Evolutionary conservation across 2,113 vertebrate species (phyloP).

Genomic region (Mormoops blainvillei): DNA sequence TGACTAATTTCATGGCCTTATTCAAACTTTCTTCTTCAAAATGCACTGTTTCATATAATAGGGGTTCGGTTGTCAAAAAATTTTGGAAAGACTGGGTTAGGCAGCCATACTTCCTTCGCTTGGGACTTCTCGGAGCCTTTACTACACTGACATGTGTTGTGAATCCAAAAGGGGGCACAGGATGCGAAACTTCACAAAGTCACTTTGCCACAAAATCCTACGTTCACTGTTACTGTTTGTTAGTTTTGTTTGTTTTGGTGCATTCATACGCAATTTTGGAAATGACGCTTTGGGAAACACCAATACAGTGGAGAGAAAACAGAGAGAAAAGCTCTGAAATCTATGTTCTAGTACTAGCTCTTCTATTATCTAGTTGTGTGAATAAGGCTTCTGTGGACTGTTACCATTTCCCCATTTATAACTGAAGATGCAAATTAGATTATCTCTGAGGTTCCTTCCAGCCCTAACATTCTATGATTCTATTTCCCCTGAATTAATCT

Average conservation of each 20-base stretch:
- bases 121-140: background rate
- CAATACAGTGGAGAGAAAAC: background rate
- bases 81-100: background rate
- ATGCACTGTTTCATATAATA: background rate
- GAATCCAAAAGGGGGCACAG: background rate
- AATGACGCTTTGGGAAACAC: background rate
- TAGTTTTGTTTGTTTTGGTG: background rate
- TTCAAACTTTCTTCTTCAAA: conserved; percentile 1
- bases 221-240: background rate
- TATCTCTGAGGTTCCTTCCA: conserved; percentile 32
- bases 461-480: conserved; percentile 34
- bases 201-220: background rate
- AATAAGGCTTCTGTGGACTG: background rate
- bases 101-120: background rate
- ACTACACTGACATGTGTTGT: background rate
- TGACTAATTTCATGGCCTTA: background rate
- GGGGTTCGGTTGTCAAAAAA: background rate
- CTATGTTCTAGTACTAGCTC: background rate
- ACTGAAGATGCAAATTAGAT: conserved; percentile 37
- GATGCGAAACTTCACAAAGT: background rate
- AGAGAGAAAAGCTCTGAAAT: background rate
- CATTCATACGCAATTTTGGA: background rate
- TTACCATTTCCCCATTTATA: conserved; percentile 16
- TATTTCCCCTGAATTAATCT: conserved; percentile 41
- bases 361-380: background rate